phyloP scores from a whole-genome alignment of 2,113 vertebrate species.

The Scatophagus argus region DNA sequence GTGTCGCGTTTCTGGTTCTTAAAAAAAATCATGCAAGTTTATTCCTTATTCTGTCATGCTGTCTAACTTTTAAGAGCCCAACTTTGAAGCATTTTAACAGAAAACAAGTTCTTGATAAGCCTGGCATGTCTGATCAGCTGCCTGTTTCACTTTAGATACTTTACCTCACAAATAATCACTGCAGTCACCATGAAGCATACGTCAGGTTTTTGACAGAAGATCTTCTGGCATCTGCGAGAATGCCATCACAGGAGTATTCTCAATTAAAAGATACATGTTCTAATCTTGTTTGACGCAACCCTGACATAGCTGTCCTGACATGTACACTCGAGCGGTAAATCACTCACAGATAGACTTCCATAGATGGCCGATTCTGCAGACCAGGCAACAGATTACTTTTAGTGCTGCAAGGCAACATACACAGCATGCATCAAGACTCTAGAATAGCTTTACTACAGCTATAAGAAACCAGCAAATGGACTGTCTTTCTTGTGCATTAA shows the following conservation, averaged over 20 bases:
- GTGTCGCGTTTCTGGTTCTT: not conserved
- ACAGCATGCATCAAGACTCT: not conserved
- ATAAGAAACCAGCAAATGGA: not conserved
- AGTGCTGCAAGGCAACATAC: slow-evolving; percentile 14
- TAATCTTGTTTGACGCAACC: slow-evolving; percentile 62
- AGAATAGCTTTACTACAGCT: not conserved
- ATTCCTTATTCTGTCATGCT: not conserved
- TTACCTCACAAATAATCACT: slow-evolving; percentile 46
- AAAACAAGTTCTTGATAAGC: slow-evolving; percentile 28
- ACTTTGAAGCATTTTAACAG: slow-evolving; percentile 18
- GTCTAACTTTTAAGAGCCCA: slow-evolving; percentile 1
- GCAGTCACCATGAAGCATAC: slow-evolving; percentile 12
- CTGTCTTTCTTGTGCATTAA: not conserved
- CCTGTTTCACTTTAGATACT: slow-evolving; percentile 19
- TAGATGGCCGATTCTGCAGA: slow-evolving; percentile 31
- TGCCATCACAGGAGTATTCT: slow-evolving; percentile 29
- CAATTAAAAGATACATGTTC: slow-evolving; percentile 75
- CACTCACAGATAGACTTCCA: slow-evolving; percentile 48
- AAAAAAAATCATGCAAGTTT: not conserved
- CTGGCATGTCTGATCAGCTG: slow-evolving; percentile 15
- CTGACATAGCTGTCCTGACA: slow-evolving; percentile 59
- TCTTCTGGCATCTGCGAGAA: slow-evolving; percentile 16
- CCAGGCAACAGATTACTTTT: slow-evolving; percentile 42
- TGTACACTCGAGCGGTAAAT: slow-evolving; percentile 71
- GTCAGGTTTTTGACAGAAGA: slow-evolving; percentile 33